These are phyloP conservation scores for Verasper variegatus DNA, from an alignment of 2,113 vertebrate species.

Conservation along the genomic window DNA sequence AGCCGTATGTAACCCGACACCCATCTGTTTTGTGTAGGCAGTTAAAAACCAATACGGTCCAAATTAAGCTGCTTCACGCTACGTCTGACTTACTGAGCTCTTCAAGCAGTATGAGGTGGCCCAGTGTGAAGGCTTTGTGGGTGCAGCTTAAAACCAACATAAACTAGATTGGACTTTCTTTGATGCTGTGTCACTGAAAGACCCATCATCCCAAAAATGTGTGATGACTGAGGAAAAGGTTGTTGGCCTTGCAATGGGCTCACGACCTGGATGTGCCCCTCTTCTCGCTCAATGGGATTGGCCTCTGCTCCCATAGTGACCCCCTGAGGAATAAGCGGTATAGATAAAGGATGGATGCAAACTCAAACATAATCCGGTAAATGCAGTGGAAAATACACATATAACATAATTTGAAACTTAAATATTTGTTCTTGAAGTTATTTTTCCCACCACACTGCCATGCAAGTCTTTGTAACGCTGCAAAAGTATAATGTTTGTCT, in stretches of 20 bases:
- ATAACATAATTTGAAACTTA: background rate
- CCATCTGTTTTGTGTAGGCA: slow-evolving; percentile 72
- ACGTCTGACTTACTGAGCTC: slow-evolving; percentile 57
- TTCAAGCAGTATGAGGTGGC: slow-evolving; percentile 35
- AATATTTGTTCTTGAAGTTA: background rate
- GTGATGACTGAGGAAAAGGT: background rate
- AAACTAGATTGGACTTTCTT: slow-evolving; percentile 33
- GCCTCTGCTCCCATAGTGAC: background rate
- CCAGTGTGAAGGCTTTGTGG: slow-evolving; percentile 34
- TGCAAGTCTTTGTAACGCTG: background rate
- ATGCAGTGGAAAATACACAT: background rate
- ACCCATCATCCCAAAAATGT: slow-evolving; percentile 1
- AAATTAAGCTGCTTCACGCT: slow-evolving; percentile 76
- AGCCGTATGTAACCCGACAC: slow-evolving; percentile 67
- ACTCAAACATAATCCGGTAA: background rate
- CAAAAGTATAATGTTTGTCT: background rate
- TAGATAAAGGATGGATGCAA: background rate
- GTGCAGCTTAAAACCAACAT: slow-evolving; percentile 48
- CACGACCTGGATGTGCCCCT: too few species aligned
- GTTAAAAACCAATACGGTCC: slow-evolving; percentile 71
- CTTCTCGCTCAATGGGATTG: too few species aligned
- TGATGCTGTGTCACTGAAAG: slow-evolving; percentile 45
- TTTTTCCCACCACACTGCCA: background rate
- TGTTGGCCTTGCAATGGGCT: too few species aligned
- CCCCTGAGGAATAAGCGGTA: background rate